Base-by-base conservation (phyloP, 2,797 vertebrate species). In the Xenentodon cancila region DNA sequence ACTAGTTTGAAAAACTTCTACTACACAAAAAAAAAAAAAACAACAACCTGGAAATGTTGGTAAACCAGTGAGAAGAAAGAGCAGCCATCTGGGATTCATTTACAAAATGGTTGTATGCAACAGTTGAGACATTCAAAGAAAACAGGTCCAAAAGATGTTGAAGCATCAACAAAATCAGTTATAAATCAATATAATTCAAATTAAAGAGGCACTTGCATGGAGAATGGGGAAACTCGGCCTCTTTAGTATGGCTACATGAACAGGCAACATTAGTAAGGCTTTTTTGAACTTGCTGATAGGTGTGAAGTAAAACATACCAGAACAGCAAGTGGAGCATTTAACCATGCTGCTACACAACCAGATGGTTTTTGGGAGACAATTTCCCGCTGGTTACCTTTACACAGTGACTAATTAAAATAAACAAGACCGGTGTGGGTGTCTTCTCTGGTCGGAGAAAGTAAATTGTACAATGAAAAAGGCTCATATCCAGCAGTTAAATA, bases 151-250 rank as follows among this genome's bases (percentile, higher is more conserved):
- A 67, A 74, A 53, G 50, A 77, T 67, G 72, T 22, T 25, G 61
- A 80, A 49, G 70, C 43, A 53, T 54, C 61, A 66, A 67, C 22
- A 57, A 52, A 59, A 62, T 63, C 21, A 17, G 59, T 71, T 58
- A 64, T 20, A 63, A 71, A 61, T 60, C 54, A 57, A 66, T 71
- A 68, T 71, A 44, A 72, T 60, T 64, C n/a, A 84, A 89, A 77
- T 52, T 19, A 64, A 79, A 68, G 75, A 92, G 85, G 90, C 89
- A 92, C 91, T 92, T 91, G 13, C 87, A 87, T 82, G 49, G 72
- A 89, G 87, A 21, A 63, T 53, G 44, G 66, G 72, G 64, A 75
- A 75, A 79, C 53, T 73, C 76, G 11, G 22, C 47, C 53, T 52
- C 32, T 57, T 0, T 15, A 30, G 9, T 51, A 37, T 44, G 48